These are phyloP conservation scores for Coenonympha arcania DNA, from an alignment of 2,888 invertebrate genomes.

Conservation along the genomic window DNA sequence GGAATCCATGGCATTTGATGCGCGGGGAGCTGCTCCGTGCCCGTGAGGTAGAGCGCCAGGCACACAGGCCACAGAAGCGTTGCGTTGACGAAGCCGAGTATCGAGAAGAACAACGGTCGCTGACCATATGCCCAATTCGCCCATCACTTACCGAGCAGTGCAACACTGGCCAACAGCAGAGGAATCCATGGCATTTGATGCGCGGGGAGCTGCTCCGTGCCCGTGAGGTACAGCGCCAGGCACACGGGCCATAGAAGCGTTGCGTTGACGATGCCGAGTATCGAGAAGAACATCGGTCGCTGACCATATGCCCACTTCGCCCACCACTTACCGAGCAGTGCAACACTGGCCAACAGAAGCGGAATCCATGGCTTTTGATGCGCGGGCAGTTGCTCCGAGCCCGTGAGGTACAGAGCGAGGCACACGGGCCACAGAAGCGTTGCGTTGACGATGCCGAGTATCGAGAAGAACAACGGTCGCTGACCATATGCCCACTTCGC, in stretches of 20 bases:
- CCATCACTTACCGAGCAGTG: neutral
- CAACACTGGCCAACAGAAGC: neutral
- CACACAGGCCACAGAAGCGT: slow-evolving; percentile 93
- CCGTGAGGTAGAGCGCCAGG: slow-evolving; percentile 87
- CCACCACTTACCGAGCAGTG: neutral
- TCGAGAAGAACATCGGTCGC: too few relatives aligned
- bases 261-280: neutral
- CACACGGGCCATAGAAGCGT: neutral
- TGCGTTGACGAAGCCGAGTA: slow-evolving; percentile 88
- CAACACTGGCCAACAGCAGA: neutral
- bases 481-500: slow-evolving; percentile 93
- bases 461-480: slow-evolving; percentile 93
- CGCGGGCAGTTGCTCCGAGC: too few relatives aligned
- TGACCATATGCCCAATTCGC: too few relatives aligned
- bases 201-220: too few relatives aligned
- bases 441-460: slow-evolving; percentile 76
- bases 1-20: slow-evolving; percentile 91
- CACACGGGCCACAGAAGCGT: neutral
- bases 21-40: slow-evolving; percentile 87
- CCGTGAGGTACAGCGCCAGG: neutral
- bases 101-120: too few relatives aligned
- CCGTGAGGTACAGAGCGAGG: neutral
- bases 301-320: too few relatives aligned
- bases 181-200: too few relatives aligned
- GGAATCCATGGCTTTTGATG: too few relatives aligned